These are phyloP conservation scores for Cephalopterus ornatus DNA, from an alignment of 2,113 vertebrate species.

Conservation along the genomic window DNA sequence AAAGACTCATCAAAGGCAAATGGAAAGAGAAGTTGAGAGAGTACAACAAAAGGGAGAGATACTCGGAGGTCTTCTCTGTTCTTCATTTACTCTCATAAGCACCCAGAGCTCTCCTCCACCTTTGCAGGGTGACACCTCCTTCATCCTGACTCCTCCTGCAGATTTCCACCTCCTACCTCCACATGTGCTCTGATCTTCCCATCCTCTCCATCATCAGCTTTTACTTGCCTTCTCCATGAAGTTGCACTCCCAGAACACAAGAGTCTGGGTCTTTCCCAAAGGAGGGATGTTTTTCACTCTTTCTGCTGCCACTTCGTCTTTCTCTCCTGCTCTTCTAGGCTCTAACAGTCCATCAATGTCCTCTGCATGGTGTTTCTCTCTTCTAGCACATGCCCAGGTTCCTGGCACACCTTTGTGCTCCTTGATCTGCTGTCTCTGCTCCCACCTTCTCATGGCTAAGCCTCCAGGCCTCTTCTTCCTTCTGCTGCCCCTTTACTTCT, in stretches of 20 bases:
- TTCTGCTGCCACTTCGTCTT: neutral
- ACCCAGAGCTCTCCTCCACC: neutral
- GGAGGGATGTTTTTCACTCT: neutral
- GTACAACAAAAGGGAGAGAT: neutral
- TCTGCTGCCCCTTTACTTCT: neutral
- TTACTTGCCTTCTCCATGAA: neutral
- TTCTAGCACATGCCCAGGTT: neutral
- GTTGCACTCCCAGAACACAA: neutral
- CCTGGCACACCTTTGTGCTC: neutral
- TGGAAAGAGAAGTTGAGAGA: neutral
- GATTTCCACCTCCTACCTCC: neutral
- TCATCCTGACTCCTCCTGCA: neutral
- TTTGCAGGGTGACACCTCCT: neutral
- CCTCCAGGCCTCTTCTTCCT: neutral
- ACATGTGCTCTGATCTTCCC: accelerated
- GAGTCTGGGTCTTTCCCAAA: neutral
- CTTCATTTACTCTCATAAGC: neutral
- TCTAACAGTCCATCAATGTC: neutral
- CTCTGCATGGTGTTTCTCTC: neutral
- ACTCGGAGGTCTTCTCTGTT: neutral
- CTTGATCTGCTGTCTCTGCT: neutral
- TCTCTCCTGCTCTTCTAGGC: neutral
- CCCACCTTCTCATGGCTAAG: neutral
- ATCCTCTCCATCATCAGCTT: neutral
- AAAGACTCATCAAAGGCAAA: neutral